A percentile compares a stretch with the other conserved stretches of the same genome.
Conservation (phyloP, 2,113 vertebrate genomes). For the Thunnus thynnus region DNA sequence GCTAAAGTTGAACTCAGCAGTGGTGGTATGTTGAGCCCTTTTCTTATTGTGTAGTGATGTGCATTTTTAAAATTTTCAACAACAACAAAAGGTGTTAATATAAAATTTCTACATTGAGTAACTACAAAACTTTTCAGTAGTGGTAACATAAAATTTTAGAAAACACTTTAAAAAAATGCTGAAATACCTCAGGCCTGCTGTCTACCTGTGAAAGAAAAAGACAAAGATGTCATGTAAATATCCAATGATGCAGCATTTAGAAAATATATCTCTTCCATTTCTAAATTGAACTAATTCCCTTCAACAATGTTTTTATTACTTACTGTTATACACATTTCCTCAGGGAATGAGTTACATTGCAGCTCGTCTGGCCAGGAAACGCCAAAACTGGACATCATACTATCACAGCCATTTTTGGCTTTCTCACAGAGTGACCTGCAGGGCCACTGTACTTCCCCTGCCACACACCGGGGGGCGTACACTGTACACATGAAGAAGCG, state of each 20-base stretch:
- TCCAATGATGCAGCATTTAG: background rate
- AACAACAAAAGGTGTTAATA: background rate
- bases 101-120: background rate
- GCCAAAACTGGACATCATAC: conserved; percentile 49
- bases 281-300: background rate
- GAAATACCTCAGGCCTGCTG: conserved; percentile 53
- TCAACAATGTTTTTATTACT: background rate
- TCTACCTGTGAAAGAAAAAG: conserved; percentile 66
- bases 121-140: background rate
- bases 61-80: background rate
- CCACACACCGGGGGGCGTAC: conserved; percentile 72
- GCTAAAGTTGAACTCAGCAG: no score
- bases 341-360: conserved; percentile 75
- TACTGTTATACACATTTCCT: conserved; percentile 62
- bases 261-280: fast-evolving
- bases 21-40: background rate
- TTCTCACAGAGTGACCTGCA: conserved; percentile 74
- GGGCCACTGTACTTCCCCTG: conserved; percentile 59
- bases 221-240: background rate
- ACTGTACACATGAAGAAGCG: conserved; percentile 72
- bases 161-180: background rate
- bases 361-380: conserved; percentile 74
- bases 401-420: conserved; percentile 64
- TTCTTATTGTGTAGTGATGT: background rate
- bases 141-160: no score